A percentile compares a stretch with the other conserved stretches of the same genome.
Evolutionary conservation across 2,797 vertebrate genomes (phyloP).

Genomic region (Lemur catta): DNA sequence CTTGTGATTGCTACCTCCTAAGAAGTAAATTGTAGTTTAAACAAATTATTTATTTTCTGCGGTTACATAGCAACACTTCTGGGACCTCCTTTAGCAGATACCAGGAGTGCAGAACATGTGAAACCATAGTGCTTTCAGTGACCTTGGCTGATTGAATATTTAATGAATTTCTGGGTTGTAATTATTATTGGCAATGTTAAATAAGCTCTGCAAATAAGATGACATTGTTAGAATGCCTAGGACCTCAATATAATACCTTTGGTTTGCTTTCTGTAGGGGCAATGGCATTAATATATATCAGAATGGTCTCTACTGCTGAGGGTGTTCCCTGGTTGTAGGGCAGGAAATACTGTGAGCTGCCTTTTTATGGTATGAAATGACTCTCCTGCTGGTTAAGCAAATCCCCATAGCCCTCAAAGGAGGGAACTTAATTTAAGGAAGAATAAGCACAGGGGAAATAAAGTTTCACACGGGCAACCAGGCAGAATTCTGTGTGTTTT

Average conservation of each 20-base stretch:
- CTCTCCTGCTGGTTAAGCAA: slow-evolving; percentile 30
- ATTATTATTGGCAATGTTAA: slow-evolving; percentile 19
- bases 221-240: background rate
- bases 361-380: background rate
- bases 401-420: slow-evolving; percentile 17
- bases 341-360: background rate
- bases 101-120: background rate
- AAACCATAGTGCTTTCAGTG: background rate
- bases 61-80: background rate
- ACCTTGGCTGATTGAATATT: background rate
- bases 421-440: slow-evolving; percentile 48
- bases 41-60: background rate
- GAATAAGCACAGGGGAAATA: slow-evolving; percentile 23
- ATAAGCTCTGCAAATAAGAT: background rate
- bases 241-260: background rate
- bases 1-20: background rate
- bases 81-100: background rate
- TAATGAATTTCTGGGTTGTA: background rate
- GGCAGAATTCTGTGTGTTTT: slow-evolving; percentile 46
- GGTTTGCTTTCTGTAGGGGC: background rate
- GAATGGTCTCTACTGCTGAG: background rate
- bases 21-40: background rate
- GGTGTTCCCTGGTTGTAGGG: background rate
- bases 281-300: background rate
- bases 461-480: slow-evolving; percentile 38